Evolutionary conservation across 2,113 vertebrate species (phyloP), one percentile per base, ranked within the genome.

Genomic region (Megaleporinus macrocephalus): DNA sequence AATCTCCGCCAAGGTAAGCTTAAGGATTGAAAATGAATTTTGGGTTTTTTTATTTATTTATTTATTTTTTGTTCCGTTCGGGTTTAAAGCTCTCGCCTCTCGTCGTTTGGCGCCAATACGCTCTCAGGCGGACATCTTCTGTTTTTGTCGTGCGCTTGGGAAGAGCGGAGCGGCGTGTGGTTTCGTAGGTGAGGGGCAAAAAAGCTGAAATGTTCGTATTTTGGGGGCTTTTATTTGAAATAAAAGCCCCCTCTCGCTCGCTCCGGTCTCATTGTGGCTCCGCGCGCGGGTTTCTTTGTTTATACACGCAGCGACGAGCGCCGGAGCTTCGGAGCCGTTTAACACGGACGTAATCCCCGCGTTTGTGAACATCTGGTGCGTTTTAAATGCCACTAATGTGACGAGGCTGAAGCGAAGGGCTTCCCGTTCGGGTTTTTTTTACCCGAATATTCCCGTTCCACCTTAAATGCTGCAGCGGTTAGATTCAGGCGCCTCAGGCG

Each of bases 1-100:
- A 74, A 95, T 96, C 90, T 95, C 95, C 83, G 93, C 95, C 88
- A 97, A 97, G 96, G 96, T 97, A 94, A 96, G 15, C 44, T 4
- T n/a, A 2, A 13, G n/a, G 12, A 61, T n/a, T n/a, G n/a, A 7
- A 49, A 3, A 22, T 2, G 27, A 49, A 12, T 33, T 14, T 27
- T 3, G 1, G 10, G 5, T 61, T 61, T 61, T 61, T 24, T 2
- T 61, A 9, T 49, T 2, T 63, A 27, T 47, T n/a, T 55, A 0
- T 18, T n/a, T 84, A 73, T 65, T 14, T 16, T 51, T 51, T 33
- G 61, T 63, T 76, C 73, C 78, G 70, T n/a, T 36, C 70, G 65
- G 1, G 29, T 66, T 36, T 30, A 66, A 66, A 66, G 53, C 53
- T 57, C 53, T 22, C 15, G 62, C 11, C 62, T 63, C n/a, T 2